Conservation (phyloP, 2,888 invertebrate genomes). For the Phoenoteleia sp. region DNA sequence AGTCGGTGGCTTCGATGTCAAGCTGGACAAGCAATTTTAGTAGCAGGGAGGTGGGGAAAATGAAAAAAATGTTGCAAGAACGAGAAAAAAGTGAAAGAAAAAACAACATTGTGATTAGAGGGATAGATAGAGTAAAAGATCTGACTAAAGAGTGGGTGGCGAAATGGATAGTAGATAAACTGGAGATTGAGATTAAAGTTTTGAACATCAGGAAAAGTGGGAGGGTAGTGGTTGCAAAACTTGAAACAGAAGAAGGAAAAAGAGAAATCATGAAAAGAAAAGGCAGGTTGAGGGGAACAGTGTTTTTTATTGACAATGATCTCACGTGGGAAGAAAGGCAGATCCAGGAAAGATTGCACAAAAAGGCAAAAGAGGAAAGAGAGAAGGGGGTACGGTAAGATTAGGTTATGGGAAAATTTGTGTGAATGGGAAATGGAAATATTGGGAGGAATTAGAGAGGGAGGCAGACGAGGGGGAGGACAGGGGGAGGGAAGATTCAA, state of each 20-base stretch:
- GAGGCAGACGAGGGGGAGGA: conserved; percentile 1
- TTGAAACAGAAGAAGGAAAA: conserved; percentile 2
- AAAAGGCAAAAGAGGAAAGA: conserved; percentile 14
- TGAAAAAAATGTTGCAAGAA: too few species aligned
- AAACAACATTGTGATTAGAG: not conserved
- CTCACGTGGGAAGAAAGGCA: conserved; percentile 34
- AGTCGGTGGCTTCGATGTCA: too few species aligned
- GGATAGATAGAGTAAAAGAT: not conserved
- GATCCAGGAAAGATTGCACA: conserved; percentile 7
- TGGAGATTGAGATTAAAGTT: not conserved
- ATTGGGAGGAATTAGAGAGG: not conserved
- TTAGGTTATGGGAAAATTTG: not conserved
- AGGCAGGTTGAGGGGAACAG: not conserved
- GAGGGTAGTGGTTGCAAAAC: not conserved
- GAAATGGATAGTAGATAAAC: not conserved
- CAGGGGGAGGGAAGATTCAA: not conserved
- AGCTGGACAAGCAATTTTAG: too few species aligned
- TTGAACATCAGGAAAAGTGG: not conserved
- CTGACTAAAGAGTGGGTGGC: not conserved
- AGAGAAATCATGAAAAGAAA: conserved; percentile 16
- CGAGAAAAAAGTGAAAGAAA: too few species aligned
- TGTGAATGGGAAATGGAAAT: not conserved
- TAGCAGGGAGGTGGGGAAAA: too few species aligned
- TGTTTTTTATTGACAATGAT: conserved; percentile 43
- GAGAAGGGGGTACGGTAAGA: not conserved